A percentile compares a stretch with the other conserved stretches of the same genome.
Evolutionary conservation across 2,888 invertebrate species (phyloP).

Genomic region (Agrenia bidenticulata): DNA sequence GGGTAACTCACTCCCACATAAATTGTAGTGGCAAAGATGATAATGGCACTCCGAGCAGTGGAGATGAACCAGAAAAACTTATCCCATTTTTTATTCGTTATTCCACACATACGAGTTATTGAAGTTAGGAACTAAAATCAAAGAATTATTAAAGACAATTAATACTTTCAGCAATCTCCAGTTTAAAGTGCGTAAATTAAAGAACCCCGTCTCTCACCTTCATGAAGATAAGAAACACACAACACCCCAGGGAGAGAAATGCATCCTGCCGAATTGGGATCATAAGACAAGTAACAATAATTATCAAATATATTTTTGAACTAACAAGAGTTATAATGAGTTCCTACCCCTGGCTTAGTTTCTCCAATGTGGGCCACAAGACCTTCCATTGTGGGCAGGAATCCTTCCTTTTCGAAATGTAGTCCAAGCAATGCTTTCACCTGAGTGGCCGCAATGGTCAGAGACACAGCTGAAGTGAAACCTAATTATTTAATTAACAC

Average conservation of each 20-base stretch:
- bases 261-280: constrained; percentile 19
- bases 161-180: no score
- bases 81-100: constrained; percentile 26
- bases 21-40: constrained; percentile 39
- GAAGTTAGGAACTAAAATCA: constrained; percentile 30
- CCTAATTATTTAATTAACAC: no score
- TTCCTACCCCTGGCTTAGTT: constrained; percentile 69
- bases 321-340: no score
- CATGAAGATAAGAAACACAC: background rate
- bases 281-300: no score
- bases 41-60: constrained; percentile 42
- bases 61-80: constrained; percentile 43
- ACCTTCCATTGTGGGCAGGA: constrained; percentile 72
- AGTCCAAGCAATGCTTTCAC: constrained; percentile 75
- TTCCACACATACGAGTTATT: constrained; percentile 23
- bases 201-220: background rate
- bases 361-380: constrained; percentile 69
- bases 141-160: background rate
- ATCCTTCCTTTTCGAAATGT: constrained; percentile 71
- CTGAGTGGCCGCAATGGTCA: constrained; percentile 70
- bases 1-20: constrained; percentile 29
- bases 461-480: constrained; percentile 87
- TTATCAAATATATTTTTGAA: no score
- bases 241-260: constrained; percentile 14
- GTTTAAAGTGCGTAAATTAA: background rate